Evolutionary conservation across 2,113 vertebrate genomes (phyloP), one percentile per base, ranked within the genome.

Genomic region (Xerus inauris): DNA sequence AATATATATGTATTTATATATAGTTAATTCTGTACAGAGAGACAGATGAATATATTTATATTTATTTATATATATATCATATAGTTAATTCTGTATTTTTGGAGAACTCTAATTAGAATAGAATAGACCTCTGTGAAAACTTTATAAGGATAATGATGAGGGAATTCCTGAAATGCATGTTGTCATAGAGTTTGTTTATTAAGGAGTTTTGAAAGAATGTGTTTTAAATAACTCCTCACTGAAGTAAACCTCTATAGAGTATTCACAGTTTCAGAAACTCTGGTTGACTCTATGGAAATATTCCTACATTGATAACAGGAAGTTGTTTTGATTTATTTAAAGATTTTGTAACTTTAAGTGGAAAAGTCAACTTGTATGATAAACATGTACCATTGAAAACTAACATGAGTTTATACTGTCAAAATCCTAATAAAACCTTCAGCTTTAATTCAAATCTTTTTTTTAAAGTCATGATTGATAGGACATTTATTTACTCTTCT

Each of bases 361-460:
- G 30, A 91, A 92, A 92, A 84, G 24, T 64, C 51, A 86, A n/a
- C 45, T 75, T 91, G 28, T 24, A 69, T 73, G 65, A 71, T 75
- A 64, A 95, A 77, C 8, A 30, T 7, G 0, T 84, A 12, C 59
- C 12, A 51, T 5, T 95, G 81, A 97, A 80, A 49, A 91, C 51
- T 42, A 84, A 51, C 72, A 24, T 92, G 57, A 76, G 40, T 57
- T 86, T 64, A 24, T 71, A 67, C 22, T 85, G 65, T 91, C 92
- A 65, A 98, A 97, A 75, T 96, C 83, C 54, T 93, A 97, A 73
- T 24, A 91, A 97, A 97, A 96, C 49, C 51, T 97, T 96, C 85
- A 93, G 69, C 77, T 97, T 97, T 45, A 97, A 95, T 97, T 97
- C 17, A 97, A 87, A 91, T 97, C 7, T 51, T 96, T 94, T 96